Evolutionary conservation across 2,113 vertebrate species (phyloP).

Genomic region (Cyprinus carpio): DNA sequence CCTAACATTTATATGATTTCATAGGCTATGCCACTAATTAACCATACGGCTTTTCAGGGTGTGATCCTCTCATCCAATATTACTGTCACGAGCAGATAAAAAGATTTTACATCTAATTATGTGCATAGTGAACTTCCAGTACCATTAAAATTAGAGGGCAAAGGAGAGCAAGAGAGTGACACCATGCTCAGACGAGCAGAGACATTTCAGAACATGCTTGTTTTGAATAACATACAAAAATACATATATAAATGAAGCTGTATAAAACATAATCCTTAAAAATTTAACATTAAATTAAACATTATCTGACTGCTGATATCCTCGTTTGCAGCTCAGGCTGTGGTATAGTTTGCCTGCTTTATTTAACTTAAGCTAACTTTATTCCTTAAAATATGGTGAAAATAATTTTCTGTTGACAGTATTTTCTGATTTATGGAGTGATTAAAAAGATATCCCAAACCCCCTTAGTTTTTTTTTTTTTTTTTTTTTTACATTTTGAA

Average conservation of each 20-base stretch:
- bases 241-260: not conserved
- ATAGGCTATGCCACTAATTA: slow-evolving; percentile 16
- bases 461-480: no score
- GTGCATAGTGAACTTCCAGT: not conserved
- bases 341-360: no score
- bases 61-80: slow-evolving; percentile 7
- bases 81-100: slow-evolving; percentile 17
- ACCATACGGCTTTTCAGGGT: slow-evolving; percentile 2
- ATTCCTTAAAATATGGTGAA: no score
- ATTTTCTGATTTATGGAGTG: no score
- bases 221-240: slow-evolving; percentile 1
- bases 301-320: not conserved
- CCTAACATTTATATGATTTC: slow-evolving; percentile 11
- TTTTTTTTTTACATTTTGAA: no score
- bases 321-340: not conserved
- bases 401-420: no score
- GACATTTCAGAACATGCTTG: not conserved
- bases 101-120: slow-evolving; percentile 27
- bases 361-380: no score
- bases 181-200: not conserved
- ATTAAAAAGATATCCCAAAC: not conserved
- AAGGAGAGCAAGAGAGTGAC: not conserved
- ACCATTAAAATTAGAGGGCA: not conserved
- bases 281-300: not conserved
- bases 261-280: not conserved